Base-by-base conservation (phyloP, 1,140 invertebrate genomes). In the Tenebrio molitor region DNA sequence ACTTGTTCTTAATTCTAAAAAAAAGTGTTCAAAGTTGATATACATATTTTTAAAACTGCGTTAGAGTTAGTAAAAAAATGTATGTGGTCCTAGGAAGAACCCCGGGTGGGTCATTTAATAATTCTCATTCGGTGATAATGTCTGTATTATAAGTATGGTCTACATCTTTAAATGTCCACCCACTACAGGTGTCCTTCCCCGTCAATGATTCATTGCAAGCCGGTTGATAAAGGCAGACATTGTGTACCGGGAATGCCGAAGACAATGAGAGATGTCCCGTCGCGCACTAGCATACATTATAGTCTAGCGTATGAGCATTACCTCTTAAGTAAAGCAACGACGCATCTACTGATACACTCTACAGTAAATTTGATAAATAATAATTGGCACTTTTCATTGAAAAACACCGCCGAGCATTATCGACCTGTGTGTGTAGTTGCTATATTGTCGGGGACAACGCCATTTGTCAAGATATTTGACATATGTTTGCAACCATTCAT, bases 311-410 rank as follows among this genome's bases (percentile, higher is more conserved):
- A 8, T 8, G 25, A 4, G 25, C 25, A 29, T 29, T 3, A 8
- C 3, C 8, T 4, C 8, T 3, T 29, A 29, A 29, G 25, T 8
- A 29, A 29, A 29, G n/a, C 25, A 29, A 29, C 25, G 8, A 3
- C 25, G 25, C 3, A 29, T 3, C 3, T 29, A 29, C 8, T 8
- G 25, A 29, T 3, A 29, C 25, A 29, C 25, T 8, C 25, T 8
- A 29, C 23, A 58, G 12, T 29, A 23, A n/a, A n/a, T 15, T 58
- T 25, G 19, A 23, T 29, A 58, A 29, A n/a, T n/a, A n/a, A n/a
- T n/a, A n/a, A 58, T 58, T 58, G 50, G 50, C 50, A 58, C 21
- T 58, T 33, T 29, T 58, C 50, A 58, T 58, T n/a, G 23, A 58
- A 23, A 25, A 58, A 58, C 12, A 39, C 29, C n/a, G 50, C 50